Evolutionary conservation across 2,888 invertebrate genomes (phyloP).

Genomic region (Phasia obesa): DNA sequence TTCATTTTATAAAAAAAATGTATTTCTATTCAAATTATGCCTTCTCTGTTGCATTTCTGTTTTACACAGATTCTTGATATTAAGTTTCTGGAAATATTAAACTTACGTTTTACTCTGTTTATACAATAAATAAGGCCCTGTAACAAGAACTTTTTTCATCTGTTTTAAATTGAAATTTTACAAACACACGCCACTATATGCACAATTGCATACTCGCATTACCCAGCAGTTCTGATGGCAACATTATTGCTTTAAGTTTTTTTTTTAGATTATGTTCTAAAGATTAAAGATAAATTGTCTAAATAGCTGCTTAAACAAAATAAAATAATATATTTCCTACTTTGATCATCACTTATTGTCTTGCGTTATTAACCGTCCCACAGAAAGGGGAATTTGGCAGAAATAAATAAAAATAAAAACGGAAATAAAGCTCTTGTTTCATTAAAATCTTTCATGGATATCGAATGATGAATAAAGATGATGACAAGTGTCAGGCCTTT

Average conservation of each 20-base stretch:
- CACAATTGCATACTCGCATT: background rate
- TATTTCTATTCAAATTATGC: conserved; percentile 6
- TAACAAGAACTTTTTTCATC: conserved; percentile 20
- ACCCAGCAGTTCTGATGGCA: conserved; percentile 17
- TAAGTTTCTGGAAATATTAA: conserved; percentile 46
- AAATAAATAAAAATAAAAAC: too few species aligned
- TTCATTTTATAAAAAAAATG: background rate
- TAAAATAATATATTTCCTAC: too few species aligned
- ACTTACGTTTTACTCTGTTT: conserved; percentile 13
- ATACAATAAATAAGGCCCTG: conserved; percentile 6
- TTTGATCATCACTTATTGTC: too few species aligned
- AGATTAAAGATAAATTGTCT: too few species aligned
- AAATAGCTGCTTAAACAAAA: too few species aligned
- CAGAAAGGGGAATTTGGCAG: too few species aligned
- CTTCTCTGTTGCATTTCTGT: conserved; percentile 20
- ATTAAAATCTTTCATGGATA: too few species aligned
- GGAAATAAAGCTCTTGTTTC: too few species aligned
- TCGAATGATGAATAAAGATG: too few species aligned
- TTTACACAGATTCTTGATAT: conserved; percentile 15
- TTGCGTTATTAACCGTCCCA: too few species aligned
- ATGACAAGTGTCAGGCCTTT: too few species aligned
- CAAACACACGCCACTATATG: background rate
- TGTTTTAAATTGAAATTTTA: conserved; percentile 23
- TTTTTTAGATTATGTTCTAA: too few species aligned
- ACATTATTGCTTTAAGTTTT: background rate